A percentile compares a stretch with the other conserved stretches of the same genome.
Evolutionary conservation across 1,140 invertebrate genomes (phyloP).

Genomic region (Phymastichus coffea): DNA sequence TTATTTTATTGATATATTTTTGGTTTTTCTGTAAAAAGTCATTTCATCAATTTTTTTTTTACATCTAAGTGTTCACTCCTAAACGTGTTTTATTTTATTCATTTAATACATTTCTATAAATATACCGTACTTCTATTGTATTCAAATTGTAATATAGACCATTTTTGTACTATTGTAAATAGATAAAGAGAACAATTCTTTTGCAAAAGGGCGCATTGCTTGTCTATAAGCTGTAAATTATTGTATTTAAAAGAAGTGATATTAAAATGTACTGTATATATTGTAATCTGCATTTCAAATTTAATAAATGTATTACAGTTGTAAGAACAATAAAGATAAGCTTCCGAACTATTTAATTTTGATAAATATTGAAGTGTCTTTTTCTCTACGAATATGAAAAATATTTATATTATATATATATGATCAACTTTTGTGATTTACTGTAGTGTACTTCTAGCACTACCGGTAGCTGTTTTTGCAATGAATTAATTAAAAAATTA

Average conservation of each 20-base stretch:
- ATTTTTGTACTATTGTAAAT: background rate
- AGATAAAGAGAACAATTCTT: background rate
- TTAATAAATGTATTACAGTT: no score
- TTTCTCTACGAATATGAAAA: no score
- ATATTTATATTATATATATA: no score
- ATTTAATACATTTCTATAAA: background rate
- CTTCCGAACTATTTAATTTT: no score
- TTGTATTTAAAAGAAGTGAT: constrained; percentile 1
- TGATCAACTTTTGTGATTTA: no score
- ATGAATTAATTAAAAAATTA: no score
- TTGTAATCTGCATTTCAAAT: no score
- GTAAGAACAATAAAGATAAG: no score
- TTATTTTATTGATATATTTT: no score
- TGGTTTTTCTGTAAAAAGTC: constrained; percentile 13
- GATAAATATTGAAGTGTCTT: no score
- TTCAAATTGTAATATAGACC: background rate
- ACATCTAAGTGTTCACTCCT: background rate
- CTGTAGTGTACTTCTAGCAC: no score
- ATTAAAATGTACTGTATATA: constrained; percentile 1
- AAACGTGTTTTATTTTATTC: background rate
- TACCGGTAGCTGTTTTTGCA: no score
- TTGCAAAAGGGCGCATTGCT: background rate
- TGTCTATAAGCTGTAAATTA: background rate
- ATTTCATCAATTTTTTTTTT: constrained; percentile 8
- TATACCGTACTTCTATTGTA: background rate